Evolutionary conservation across 1,140 invertebrate genomes (phyloP), one percentile per base, ranked within the genome.

Genomic region (Drosophila simulans): DNA sequence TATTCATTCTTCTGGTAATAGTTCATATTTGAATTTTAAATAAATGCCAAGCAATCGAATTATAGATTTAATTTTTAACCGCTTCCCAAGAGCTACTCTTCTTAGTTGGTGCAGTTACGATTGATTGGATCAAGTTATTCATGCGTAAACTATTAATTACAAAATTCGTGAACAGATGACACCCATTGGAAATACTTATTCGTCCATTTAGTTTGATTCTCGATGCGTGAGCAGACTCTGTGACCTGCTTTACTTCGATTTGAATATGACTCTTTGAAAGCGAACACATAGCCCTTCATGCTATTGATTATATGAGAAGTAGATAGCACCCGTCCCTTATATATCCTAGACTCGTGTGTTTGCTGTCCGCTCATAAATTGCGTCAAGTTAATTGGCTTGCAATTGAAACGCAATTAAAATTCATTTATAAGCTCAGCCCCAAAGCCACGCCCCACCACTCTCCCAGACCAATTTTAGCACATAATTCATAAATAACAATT

Each of bases 321-420:
- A 45, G 4, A 35, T 42, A 20, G 39, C 17, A 22, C 13, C 13
- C 20, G 25, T 48, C 17, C 17, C 43, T 48, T n/a, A 17, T 13
- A 4, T 35, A 39, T 39, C 22, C 35, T 58, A 5, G 10, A 48
- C 27, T 43, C 22, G 34, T 42, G 17, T 4, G 40, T 20, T 49
- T 12, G 59, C n/a, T 22, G 34, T 13, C 46, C 63, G 73, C 52
- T 68, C 55, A 37, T 69, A 52, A 42, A 46, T 46, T 55, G 45
- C 58, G 52, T 25, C 39, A 59, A 69, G 83, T 70, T 89, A 84
- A 88, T 88, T 89, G 77, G 49, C 60, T 45, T 43, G 60, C 84
- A 88, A 88, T 88, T 89, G 84, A 74, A 80, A 70, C 46, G 72
- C 84, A 89, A 83, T 88, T 89, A 88, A 80, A 89, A 77, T 68